Evolutionary conservation across 1,140 invertebrate genomes (phyloP).

Genomic region (Brachystomella parvula): DNA sequence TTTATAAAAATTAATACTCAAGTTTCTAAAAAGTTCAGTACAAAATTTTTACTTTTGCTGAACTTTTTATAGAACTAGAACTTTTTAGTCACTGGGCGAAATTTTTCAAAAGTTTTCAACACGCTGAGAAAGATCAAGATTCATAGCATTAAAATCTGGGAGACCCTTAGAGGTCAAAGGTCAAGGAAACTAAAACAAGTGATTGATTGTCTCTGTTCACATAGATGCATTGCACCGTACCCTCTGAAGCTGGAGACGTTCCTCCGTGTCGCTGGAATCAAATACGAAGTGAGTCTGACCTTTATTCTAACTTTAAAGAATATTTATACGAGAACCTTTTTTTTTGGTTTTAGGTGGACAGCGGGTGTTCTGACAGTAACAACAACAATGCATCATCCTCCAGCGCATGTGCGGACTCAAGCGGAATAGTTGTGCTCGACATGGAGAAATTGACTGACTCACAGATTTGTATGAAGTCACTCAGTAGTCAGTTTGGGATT

Average conservation of each 20-base stretch:
- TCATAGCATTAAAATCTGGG: too few relatives aligned
- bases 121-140: too few relatives aligned
- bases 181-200: too few relatives aligned
- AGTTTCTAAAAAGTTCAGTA: neutral
- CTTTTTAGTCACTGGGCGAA: neutral
- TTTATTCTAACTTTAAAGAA: neutral
- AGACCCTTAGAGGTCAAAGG: too few relatives aligned
- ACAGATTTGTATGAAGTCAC: neutral
- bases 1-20: neutral
- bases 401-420: neutral
- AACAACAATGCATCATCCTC: neutral
- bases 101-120: neutral
- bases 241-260: conserved; percentile 39
- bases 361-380: neutral
- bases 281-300: neutral
- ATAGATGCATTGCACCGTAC: conserved; percentile 30
- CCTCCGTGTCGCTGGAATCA: conserved; percentile 34
- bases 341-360: neutral
- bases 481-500: neutral
- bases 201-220: neutral
- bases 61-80: neutral
- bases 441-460: neutral
- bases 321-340: neutral
- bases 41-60: neutral
- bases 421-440: neutral